These are phyloP conservation scores for Chironomus riparius DNA, from an alignment of 2,888 invertebrate species.

Conservation along the genomic window DNA sequence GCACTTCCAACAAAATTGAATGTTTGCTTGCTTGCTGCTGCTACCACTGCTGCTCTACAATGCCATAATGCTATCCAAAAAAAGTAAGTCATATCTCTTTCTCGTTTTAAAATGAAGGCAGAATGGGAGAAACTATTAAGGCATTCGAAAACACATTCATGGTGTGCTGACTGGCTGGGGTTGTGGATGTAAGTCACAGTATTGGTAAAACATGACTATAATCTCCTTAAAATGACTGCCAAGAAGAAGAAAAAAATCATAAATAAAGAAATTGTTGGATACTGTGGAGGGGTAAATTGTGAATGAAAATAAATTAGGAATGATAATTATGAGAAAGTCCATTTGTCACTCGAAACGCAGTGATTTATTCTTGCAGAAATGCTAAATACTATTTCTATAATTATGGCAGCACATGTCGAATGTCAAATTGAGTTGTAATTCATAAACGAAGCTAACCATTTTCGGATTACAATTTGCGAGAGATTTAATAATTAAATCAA, in stretches of 20 bases:
- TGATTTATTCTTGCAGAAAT: constrained; percentile 3
- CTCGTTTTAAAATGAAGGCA: background rate
- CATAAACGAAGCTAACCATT: background rate
- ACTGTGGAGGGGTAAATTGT: background rate
- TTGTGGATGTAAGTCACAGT: too few relatives aligned
- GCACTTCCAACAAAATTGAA: constrained; percentile 6
- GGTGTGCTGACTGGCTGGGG: too few relatives aligned
- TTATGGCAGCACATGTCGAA: background rate
- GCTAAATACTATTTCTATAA: background rate
- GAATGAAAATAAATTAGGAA: constrained; percentile 10
- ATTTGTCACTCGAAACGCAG: background rate
- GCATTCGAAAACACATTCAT: too few relatives aligned
- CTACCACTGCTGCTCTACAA: background rate
- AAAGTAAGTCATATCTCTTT: background rate
- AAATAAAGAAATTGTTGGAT: background rate
- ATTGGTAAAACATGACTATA: background rate
- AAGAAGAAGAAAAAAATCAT: background rate
- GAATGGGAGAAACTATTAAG: background rate
- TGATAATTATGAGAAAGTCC: constrained; percentile 7
- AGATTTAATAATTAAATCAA: too few relatives aligned
- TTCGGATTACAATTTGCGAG: too few relatives aligned
- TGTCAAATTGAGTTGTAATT: background rate
- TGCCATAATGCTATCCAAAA: background rate
- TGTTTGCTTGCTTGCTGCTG: background rate
- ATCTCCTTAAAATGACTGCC: background rate